Base-by-base conservation (phyloP, 2,888 invertebrate genomes). In the Plagodis dolabraria region DNA sequence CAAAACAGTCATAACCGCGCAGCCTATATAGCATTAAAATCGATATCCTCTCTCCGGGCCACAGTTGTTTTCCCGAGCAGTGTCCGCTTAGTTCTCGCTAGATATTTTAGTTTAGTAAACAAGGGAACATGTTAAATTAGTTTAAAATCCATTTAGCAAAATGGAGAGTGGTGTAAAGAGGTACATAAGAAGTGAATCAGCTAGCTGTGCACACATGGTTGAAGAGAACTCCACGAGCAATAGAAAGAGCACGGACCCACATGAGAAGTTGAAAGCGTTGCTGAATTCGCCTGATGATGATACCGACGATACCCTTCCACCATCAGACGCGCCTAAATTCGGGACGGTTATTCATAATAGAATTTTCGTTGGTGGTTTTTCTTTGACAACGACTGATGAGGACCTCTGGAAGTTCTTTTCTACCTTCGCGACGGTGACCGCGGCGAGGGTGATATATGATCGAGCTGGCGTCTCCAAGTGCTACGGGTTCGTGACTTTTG, bases 331-430 rank as follows among this genome's bases (percentile, higher is more conserved):
- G 68, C 94, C 89, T 0, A 95, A 95, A 79, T 95, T 94, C 71
- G 98, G 95, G 68, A 98, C 98, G 38, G 94, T 98, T 64, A 97
- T 99, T 75, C 98, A 98, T 62, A 98, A 98, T 87, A 94, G 99
- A 76, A 97, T 99, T 78, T 99, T 99, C 88, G 99, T 99, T 53
- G 99, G 99, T 59, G 99, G 99, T 33, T 98, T 99, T 78, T 97
- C 98, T 57, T 95, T 97, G 76, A 97, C 96, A 79, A 98, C 98
- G 47, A 98, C 98, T 50, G 99, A 98, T 89, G 96, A 96, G 55
- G 99, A 99, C 82, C 91, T 99, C 68, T 96, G 97, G 89, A 96
- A 97, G 83, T 95, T 98, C 68, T 99, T 99, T 87, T 97, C 98
- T 64, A 95, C 96, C 51, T 97, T 97, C 77, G 98, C 98, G 53